Evolutionary conservation across 2,797 vertebrate genomes (phyloP), one percentile per base, ranked within the genome.

Genomic region (Gadopsis bispinosus): DNA sequence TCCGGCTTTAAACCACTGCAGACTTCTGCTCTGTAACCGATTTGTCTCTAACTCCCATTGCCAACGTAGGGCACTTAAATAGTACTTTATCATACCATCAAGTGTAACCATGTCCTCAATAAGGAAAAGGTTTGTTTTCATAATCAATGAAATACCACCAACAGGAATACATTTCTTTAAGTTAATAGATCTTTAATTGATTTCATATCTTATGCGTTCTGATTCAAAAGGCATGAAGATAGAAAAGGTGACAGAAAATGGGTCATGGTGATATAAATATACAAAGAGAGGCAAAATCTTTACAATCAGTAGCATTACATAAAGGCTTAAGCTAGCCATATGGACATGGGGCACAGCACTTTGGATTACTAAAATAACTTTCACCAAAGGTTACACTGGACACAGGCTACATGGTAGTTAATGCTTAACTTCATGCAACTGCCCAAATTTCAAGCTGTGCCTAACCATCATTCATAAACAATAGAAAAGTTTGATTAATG

Each of bases 201-300:
- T 89, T 91, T 87, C 22, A 86, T 89, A 91, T 89, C 71, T 74
- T 83, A 55, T 80, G 77, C 88, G 83, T 91, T 93, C 64, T 88
- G 89, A 91, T 91, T 90, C 85, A 92, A 93, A 93, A 91, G 85
- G 83, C 89, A 89, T 90, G 84, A 89, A 71, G 77, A 93, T 92
- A 93, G 90, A 93, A 92, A 93, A 92, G 69, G 83, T 83, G 83
- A 94, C 80, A 88, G 77, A 88, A 91, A 89, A 91, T 90, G 84
- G 41, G 50, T 69, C 65, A 87, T 86, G 83, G 68, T 10, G 37
- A 75, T 94, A 93, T 87, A 92, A 93, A 93, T 92, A 83, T 93
- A 93, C 88, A 94, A 94, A 94, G 81, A 92, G 83, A 90, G 79
- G 79, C 78, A 79, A 77, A 87, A 78, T 92, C 81, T 92, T 91